Evolutionary conservation across 1,140 invertebrate genomes (phyloP).

Genomic region (Drosophila albomicans): DNA sequence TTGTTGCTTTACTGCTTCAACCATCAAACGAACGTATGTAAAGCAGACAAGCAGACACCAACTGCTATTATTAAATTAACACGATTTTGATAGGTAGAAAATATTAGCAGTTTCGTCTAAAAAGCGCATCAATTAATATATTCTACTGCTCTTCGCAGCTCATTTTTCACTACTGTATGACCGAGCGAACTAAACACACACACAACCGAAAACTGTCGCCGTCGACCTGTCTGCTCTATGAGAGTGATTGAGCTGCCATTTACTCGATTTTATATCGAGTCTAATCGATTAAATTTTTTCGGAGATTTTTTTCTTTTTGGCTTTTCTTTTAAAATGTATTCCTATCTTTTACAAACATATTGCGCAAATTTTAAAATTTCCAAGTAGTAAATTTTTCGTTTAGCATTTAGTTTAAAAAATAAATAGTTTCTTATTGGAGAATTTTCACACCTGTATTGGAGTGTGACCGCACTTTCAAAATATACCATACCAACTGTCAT

Average conservation of each 20-base stretch:
- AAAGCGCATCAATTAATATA: conserved; percentile 39
- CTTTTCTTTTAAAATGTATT: no score
- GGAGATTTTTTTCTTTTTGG: no score
- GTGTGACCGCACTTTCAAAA: no score
- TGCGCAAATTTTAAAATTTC: no score
- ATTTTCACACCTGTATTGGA: no score
- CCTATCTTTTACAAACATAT: no score
- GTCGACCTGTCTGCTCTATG: conserved; percentile 43
- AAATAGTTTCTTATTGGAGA: no score
- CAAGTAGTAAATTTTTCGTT: no score
- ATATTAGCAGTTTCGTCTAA: conserved; percentile 28
- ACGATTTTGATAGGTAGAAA: conserved; percentile 24
- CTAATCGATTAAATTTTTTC: no score
- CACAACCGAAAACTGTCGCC: conserved; percentile 36
- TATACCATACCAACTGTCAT: no score
- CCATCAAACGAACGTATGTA: conserved; percentile 41
- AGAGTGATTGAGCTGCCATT: background rate
- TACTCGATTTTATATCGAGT: no score
- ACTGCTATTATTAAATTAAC: conserved; percentile 59
- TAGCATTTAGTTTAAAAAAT: no score
- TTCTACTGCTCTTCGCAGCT: conserved; percentile 47
- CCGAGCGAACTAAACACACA: conserved; percentile 38
- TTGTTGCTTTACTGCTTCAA: conserved; percentile 41
- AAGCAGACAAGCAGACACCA: conserved; percentile 34
- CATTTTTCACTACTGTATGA: conserved; percentile 51